Conservation (phyloP, 2,797 vertebrate genomes). For the Borostomias antarcticus region DNA sequence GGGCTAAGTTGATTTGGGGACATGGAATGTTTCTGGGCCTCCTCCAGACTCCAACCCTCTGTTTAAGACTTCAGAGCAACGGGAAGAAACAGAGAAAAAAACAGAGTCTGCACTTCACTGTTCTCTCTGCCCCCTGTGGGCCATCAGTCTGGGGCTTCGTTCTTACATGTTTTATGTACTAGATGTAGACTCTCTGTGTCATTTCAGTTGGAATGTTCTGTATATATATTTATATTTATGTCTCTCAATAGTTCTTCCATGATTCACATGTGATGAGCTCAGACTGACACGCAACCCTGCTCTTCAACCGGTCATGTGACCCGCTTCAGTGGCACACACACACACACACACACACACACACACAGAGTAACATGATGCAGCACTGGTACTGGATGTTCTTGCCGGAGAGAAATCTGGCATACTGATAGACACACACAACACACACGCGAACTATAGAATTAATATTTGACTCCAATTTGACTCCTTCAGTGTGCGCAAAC, state of each 20-base stretch:
- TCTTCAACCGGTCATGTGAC: conserved; percentile 42
- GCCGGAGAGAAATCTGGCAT: neutral
- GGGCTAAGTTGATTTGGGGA: conserved; percentile 13
- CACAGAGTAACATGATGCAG: neutral
- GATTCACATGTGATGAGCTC: conserved; percentile 13
- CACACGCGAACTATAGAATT: too few species aligned
- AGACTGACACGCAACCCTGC: conserved; percentile 18
- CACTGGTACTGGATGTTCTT: neutral
- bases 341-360: conserved; percentile 10
- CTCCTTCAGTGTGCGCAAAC: neutral
- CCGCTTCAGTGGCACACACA: neutral
- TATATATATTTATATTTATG: neutral
- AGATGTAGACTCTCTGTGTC: too few species aligned
- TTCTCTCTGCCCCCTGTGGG: too few species aligned
- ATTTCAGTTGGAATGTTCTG: too few species aligned
- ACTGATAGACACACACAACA: too few species aligned
- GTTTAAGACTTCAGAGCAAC: too few species aligned
- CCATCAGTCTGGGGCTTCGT: too few species aligned
- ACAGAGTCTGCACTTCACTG: too few species aligned
- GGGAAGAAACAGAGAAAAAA: too few species aligned
- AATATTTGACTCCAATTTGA: neutral
- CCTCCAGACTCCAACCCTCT: too few species aligned
- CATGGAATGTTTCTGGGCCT: conserved; percentile 9
- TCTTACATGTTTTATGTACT: too few species aligned
- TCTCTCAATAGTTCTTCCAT: neutral